Evolutionary conservation across 2,113 vertebrate genomes (phyloP).

Genomic region (Mormyrus iriodes): DNA sequence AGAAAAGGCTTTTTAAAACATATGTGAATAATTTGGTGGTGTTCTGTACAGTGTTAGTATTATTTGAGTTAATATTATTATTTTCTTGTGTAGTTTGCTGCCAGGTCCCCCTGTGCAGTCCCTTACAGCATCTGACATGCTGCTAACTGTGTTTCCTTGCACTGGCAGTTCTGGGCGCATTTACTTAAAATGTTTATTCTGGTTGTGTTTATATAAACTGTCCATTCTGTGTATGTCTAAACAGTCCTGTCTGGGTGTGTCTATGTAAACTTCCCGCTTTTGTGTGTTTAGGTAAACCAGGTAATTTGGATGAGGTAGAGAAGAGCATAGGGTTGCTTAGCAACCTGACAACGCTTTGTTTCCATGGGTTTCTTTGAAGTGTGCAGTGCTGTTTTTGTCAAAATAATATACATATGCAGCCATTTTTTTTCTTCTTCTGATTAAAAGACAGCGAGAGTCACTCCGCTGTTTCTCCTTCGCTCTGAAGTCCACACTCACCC

Average conservation of each 20-base stretch:
- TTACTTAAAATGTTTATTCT: neutral
- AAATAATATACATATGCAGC: neutral
- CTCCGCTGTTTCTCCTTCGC: neutral
- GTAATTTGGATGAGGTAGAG: neutral
- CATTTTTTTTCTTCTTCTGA: neutral
- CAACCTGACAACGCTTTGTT: neutral
- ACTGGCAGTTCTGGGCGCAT: neutral
- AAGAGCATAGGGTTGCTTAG: neutral
- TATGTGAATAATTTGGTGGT: neutral
- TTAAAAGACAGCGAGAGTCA: neutral
- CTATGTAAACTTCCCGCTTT: neutral
- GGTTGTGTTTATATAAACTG: neutral
- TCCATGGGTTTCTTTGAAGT: neutral
- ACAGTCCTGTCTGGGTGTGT: neutral
- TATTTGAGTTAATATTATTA: neutral
- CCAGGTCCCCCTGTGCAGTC: neutral
- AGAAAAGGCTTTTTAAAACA: neutral
- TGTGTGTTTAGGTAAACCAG: neutral
- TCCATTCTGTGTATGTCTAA: neutral
- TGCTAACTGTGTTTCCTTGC: neutral
- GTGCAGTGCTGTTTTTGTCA: neutral
- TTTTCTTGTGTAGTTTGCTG: neutral
- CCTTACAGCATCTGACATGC: neutral
- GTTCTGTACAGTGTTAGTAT: neutral
- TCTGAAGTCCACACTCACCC: neutral